These are phyloP conservation scores for Neodiprion virginianus DNA, from an alignment of 1,140 invertebrate species.

Conservation along the genomic window DNA sequence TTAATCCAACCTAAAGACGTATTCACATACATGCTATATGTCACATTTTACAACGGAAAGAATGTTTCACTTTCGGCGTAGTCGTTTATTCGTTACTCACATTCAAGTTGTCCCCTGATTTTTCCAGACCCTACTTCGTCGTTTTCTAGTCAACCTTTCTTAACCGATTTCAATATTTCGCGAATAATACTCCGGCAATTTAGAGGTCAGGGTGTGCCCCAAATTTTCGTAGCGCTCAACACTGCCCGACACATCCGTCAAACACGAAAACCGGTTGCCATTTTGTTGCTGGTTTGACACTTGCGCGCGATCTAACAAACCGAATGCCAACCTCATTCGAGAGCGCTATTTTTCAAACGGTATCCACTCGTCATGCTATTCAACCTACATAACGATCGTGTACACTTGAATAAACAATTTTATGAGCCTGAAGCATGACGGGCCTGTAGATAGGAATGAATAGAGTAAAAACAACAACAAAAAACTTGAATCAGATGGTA, in stretches of 20 bases:
- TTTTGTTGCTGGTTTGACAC: conserved; percentile 30
- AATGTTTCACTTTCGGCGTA: background rate
- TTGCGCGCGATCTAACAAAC: conserved; percentile 2
- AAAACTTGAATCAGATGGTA: no score
- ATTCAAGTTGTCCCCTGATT: background rate
- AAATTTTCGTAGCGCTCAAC: conserved; percentile 38
- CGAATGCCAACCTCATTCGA: background rate
- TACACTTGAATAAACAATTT: no score
- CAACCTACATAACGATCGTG: no score
- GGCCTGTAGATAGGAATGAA: no score
- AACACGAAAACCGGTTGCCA: conserved; percentile 44
- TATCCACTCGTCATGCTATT: background rate
- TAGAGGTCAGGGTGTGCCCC: conserved; percentile 31
- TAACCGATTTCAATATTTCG: background rate
- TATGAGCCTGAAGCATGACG: no score
- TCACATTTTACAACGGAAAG: background rate
- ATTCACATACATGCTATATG: background rate
- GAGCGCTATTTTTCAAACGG: background rate
- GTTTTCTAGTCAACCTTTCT: background rate
- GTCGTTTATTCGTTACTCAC: background rate
- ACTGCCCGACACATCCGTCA: conserved; percentile 33
- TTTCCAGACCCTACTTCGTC: background rate
- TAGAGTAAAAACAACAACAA: no score
- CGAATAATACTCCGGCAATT: background rate
- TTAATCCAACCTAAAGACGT: conserved; percentile 5